Evolutionary conservation across 2,888 invertebrate genomes (phyloP).

Genomic region (Tachina lurida): DNA sequence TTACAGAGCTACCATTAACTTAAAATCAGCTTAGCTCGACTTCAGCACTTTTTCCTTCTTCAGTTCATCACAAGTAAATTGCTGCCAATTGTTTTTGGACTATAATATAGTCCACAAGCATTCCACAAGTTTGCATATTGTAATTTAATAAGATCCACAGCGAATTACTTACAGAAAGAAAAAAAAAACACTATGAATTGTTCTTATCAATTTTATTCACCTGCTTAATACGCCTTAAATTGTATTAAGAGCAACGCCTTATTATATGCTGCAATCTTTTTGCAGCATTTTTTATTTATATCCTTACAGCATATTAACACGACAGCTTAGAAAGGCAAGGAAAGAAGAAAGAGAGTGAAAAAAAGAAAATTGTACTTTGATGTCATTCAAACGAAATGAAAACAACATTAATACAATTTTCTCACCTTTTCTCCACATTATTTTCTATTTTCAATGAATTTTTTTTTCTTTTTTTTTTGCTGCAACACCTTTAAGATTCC

Average conservation of each 20-base stretch:
- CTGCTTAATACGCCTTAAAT: conserved; percentile 28
- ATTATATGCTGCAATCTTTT: conserved; percentile 56
- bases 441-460: conserved; percentile 32
- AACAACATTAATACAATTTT: conserved; percentile 73
- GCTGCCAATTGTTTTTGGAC: too few species aligned
- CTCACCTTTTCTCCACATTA: conserved; percentile 62
- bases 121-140: too few species aligned
- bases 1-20: too few species aligned
- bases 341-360: background rate
- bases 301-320: conserved; percentile 35
- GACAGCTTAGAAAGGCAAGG: background rate
- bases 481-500: conserved; percentile 56
- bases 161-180: too few species aligned
- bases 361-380: conserved; percentile 59
- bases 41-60: too few species aligned
- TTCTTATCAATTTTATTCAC: conserved; percentile 1
- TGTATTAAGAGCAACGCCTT: conserved; percentile 52
- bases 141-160: background rate
- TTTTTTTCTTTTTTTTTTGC: background rate
- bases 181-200: background rate
- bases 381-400: conserved; percentile 70
- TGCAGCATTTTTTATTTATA: background rate
- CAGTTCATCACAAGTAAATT: too few species aligned
- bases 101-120: too few species aligned
- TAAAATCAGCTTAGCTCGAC: too few species aligned